Conservation (phyloP, 1,140 invertebrate species). For the Drosophila hydei region DNA sequence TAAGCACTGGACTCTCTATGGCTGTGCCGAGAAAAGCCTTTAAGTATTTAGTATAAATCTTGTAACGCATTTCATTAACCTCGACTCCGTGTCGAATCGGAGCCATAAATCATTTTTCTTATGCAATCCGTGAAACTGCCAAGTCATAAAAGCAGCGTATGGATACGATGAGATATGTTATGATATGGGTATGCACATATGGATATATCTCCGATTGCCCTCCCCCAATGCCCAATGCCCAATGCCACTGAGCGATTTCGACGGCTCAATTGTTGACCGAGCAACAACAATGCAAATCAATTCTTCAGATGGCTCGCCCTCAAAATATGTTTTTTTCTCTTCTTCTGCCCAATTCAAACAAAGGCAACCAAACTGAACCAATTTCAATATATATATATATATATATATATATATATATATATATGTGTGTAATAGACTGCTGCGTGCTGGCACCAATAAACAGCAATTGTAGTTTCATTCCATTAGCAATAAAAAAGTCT, state of each 20-base stretch:
- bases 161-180: slow-evolving; percentile 19
- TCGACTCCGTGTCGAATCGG: slow-evolving; percentile 53
- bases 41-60: slow-evolving; percentile 50
- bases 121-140: slow-evolving; percentile 64
- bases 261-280: slow-evolving; percentile 70
- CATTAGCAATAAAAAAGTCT: slow-evolving; percentile 69
- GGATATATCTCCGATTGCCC: slow-evolving; percentile 35
- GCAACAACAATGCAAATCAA: slow-evolving; percentile 75
- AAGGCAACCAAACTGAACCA: slow-evolving; percentile 47
- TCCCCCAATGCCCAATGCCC: slow-evolving; percentile 29
- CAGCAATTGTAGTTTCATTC: slow-evolving; percentile 69
- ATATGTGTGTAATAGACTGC: slow-evolving; percentile 2
- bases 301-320: slow-evolving; percentile 59
- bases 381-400: slow-evolving; percentile 27
- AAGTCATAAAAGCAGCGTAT: slow-evolving; percentile 43
- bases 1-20: slow-evolving; percentile 6
- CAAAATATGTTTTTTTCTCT: slow-evolving; percentile 46
- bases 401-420: too few species aligned
- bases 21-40: slow-evolving; percentile 21
- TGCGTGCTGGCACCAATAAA: slow-evolving; percentile 41
- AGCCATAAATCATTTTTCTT: slow-evolving; percentile 78
- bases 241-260: slow-evolving; percentile 45
- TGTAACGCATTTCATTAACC: slow-evolving; percentile 72
- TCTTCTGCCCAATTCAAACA: slow-evolving; percentile 55
- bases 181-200: slow-evolving; percentile 4